These are phyloP conservation scores for Coremacera marginata DNA, from an alignment of 2,888 invertebrate genomes.

Conservation along the genomic window DNA sequence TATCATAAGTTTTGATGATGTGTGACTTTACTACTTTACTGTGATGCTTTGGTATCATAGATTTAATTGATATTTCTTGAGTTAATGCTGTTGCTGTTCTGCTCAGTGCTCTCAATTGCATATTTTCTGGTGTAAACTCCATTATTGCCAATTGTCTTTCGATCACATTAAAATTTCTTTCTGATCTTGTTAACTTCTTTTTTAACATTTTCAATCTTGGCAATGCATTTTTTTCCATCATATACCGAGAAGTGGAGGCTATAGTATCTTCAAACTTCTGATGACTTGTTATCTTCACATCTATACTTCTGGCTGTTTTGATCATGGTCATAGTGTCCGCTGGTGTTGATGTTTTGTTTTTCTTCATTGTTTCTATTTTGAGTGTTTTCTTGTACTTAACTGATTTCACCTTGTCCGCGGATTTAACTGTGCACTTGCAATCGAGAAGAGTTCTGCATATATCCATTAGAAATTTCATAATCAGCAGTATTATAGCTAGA, in stretches of 20 bases:
- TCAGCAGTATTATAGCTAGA: not conserved
- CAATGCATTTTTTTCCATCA: not conserved
- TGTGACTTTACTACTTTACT: too few relatives aligned
- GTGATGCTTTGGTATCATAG: too few relatives aligned
- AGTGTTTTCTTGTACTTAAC: not conserved
- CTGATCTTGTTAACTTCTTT: not conserved
- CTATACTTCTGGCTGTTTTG: not conserved
- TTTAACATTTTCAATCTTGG: not conserved
- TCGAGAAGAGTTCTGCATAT: not conserved
- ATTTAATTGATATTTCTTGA: too few relatives aligned
- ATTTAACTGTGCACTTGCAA: not conserved
- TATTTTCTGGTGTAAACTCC: too few relatives aligned
- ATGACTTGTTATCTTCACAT: too few relatives aligned
- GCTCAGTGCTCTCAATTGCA: too few relatives aligned
- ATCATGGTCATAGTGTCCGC: not conserved
- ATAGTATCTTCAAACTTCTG: not conserved
- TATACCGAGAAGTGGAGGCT: not conserved
- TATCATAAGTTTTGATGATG: too few relatives aligned
- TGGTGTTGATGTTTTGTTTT: not conserved
- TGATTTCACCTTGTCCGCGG: too few relatives aligned
- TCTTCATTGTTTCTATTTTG: not conserved
- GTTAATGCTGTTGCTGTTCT: too few relatives aligned
- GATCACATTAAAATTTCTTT: not conserved
- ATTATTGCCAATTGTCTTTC: not conserved
- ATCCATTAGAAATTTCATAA: conserved; percentile 1